These are phyloP conservation scores for Nettapus auritus DNA, from an alignment of 2,113 vertebrate genomes.

Conservation along the genomic window DNA sequence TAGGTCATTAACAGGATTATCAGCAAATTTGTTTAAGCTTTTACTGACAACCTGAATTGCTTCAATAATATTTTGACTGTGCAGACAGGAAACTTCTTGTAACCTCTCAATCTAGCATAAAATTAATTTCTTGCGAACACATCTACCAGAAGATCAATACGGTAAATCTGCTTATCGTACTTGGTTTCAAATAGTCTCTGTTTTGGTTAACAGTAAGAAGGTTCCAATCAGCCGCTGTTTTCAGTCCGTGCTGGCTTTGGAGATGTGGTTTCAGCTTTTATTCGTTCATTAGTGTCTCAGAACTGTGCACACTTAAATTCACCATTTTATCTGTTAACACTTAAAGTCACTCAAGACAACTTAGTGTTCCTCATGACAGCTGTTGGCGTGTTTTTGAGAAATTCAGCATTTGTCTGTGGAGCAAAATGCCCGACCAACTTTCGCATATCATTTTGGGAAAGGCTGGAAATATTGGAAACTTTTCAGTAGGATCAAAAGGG, in stretches of 20 bases:
- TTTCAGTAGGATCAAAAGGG: neutral
- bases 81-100: conserved; percentile 79
- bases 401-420: neutral
- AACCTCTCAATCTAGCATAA: conserved; percentile 79
- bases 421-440: neutral
- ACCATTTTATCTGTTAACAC: neutral
- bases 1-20: conserved; percentile 88
- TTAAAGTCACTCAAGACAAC: neutral
- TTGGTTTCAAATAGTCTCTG: conserved; percentile 42
- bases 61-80: conserved; percentile 86
- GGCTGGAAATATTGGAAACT: neutral
- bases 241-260: conserved; percentile 13
- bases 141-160: conserved; percentile 62
- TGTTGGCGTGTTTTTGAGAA: conserved; percentile 12
- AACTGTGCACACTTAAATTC: conserved; percentile 4
- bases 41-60: conserved; percentile 87
- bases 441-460: neutral
- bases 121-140: conserved; percentile 77
- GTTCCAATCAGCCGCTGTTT: conserved; percentile 28
- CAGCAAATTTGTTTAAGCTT: conserved; percentile 88
- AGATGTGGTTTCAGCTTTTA: conserved; percentile 30
- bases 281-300: neutral
- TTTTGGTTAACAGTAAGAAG: conserved; percentile 46
- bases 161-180: conserved; percentile 57
- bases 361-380: neutral